Conservation (phyloP, 2,797 vertebrate species). For the Sciaenops ocellatus region DNA sequence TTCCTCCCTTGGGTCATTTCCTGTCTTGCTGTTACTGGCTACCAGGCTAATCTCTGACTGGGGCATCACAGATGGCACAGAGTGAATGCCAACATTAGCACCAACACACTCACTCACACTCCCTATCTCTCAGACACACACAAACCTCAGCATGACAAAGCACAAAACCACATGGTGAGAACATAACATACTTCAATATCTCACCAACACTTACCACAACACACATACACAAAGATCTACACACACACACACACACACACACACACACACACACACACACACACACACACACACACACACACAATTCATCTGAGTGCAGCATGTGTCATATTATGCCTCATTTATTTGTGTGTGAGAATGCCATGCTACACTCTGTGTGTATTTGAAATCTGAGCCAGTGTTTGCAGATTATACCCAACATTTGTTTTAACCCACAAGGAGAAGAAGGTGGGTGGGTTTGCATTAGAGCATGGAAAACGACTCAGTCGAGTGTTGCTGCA, state of each 20-base stretch:
- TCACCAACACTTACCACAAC: slow-evolving; percentile 3
- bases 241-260: background rate
- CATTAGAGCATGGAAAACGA: background rate
- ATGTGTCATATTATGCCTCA: slow-evolving; percentile 30
- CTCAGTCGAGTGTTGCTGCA: background rate
- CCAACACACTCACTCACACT: slow-evolving; percentile 30
- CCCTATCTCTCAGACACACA: slow-evolving; percentile 11
- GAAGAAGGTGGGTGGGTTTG: background rate
- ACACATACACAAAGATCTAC: background rate
- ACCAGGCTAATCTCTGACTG: slow-evolving; percentile 68
- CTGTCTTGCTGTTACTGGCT: slow-evolving; percentile 76
- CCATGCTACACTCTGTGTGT: slow-evolving; percentile 10
- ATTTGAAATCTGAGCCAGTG: slow-evolving; percentile 31
- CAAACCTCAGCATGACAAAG: slow-evolving; percentile 39
- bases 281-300: slow-evolving; percentile 10
- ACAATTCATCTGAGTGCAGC: slow-evolving; percentile 35
- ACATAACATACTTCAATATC: slow-evolving; percentile 15
- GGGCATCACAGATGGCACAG: slow-evolving; percentile 76
- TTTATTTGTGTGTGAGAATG: slow-evolving; percentile 28
- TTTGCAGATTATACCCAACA: slow-evolving; percentile 31
- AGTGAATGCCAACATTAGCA: slow-evolving; percentile 63
- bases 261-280: background rate
- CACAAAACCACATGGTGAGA: slow-evolving; percentile 45
- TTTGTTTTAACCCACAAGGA: slow-evolving; percentile 32
- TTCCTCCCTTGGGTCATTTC: slow-evolving; percentile 65